Evolutionary conservation across 2,113 vertebrate genomes (phyloP), one percentile per base, ranked within the genome.

Genomic region (Hippocampus barbouri): DNA sequence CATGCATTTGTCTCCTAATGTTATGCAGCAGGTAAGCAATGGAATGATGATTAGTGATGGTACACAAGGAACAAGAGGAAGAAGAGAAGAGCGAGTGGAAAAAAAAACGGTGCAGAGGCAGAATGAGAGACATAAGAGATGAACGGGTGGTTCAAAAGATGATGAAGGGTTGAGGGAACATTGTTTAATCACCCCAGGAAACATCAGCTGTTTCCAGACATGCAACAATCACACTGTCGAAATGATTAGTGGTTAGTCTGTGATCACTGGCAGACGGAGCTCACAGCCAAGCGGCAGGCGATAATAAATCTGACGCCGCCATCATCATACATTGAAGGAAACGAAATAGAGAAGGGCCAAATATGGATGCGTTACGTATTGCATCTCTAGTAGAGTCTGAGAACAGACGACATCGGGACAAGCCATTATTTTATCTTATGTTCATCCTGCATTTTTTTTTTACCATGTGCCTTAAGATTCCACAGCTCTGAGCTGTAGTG

Each of bases 1-100:
- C 85, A 89, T 87, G 86, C 78, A 87, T 83, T 88, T 66, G 83
- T 83, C 80, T 85, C 68, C 79, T 89, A 87, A 88, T 88, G 86
- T 85, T 72, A 74, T 85, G 78, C 77, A 87, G 85, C 85, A 84
- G 80, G 79, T 65, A 45, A 45, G 59, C 77, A 54, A 74, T 72
- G 67, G 68, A 71, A 67, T 75, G 64, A 47, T 47, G 64, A 66
- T 66, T 49, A 77, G 76, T 64, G 64, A 59, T 27, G 59, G 70
- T 53, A 40, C 54, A 1, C 9, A 14, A 47, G 61, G 38, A 14
- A 63, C 65, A 53, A 51, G 49, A 60, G 76, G 71, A 77, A 72
- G 57, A 70, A 66, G 79, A 79, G 49, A 67, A 8, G 18, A 34
- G 59, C 16, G 59, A 61, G 27, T 16, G 27, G 15, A 4, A n/a